Evolutionary conservation across 2,888 invertebrate genomes (phyloP).

Genomic region (Spisula subtruncata): DNA sequence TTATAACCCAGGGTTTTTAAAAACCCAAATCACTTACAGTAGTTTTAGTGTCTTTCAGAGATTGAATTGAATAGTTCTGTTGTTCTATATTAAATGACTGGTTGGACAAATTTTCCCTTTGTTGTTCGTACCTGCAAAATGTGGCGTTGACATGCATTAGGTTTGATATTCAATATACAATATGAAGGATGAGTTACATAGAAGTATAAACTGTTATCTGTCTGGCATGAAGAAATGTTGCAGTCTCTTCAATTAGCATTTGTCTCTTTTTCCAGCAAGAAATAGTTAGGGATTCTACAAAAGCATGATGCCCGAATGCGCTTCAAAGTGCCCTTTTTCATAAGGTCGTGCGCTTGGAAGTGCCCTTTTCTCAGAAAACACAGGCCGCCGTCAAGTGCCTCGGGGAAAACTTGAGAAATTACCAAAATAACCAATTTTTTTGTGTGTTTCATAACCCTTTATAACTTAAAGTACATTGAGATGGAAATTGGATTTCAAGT

Average conservation of each 20-base stretch:
- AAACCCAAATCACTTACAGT: slow-evolving; percentile 83
- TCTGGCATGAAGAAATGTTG: neutral
- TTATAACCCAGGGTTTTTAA: neutral
- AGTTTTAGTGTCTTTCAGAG: slow-evolving; percentile 95
- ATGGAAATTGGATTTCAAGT: no score
- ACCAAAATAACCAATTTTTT: no score
- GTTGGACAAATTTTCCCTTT: slow-evolving; percentile 95
- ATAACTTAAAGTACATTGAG: no score
- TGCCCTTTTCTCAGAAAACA: no score
- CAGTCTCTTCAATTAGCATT: neutral
- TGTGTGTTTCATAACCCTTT: neutral
- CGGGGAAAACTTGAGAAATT: no score
- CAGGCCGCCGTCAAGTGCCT: no score
- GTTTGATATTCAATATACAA: neutral
- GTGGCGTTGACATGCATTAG: slow-evolving; percentile 10
- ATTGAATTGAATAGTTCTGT: slow-evolving; percentile 98
- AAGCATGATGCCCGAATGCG: no score
- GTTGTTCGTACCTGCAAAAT: slow-evolving; percentile 94
- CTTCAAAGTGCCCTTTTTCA: no score
- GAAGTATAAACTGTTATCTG: slow-evolving; percentile 1
- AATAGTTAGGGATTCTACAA: no score
- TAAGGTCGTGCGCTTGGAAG: no score
- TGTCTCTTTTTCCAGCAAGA: no score
- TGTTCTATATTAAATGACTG: slow-evolving; percentile 99
- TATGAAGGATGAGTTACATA: neutral